A percentile compares a stretch with the other conserved stretches of the same genome.
Conservation (phyloP, 2,888 invertebrate species). For the Synanthedon andrenaeformis region DNA sequence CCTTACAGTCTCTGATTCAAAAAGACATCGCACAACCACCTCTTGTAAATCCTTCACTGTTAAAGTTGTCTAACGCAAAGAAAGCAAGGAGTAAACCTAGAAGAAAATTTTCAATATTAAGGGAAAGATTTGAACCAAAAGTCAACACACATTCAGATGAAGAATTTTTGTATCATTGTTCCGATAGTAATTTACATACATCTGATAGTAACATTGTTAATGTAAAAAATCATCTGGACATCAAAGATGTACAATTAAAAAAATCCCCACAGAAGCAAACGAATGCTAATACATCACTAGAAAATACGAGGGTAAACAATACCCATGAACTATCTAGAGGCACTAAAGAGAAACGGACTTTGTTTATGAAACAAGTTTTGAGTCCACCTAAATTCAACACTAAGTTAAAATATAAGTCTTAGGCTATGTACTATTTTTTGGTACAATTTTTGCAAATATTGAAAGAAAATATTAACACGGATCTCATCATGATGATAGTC, state of each 20-base stretch:
- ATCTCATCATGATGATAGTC: constrained; percentile 43
- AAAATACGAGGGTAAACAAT: constrained; percentile 3
- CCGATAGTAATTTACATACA: constrained; percentile 34
- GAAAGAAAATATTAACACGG: constrained; percentile 20
- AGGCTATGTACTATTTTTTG: constrained; percentile 3
- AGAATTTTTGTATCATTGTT: constrained; percentile 51
- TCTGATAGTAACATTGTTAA: constrained; percentile 31
- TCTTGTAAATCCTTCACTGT: constrained; percentile 21
- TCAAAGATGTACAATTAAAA: constrained; percentile 13
- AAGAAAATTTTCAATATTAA: constrained; percentile 69
- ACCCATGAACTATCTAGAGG: background rate
- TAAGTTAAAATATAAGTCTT: constrained; percentile 50
- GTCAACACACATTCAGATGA: constrained; percentile 51
- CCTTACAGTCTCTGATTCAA: constrained; percentile 57
- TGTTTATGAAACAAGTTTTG: constrained; percentile 71
- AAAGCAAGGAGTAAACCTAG: constrained; percentile 57
- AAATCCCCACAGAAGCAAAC: constrained; percentile 17
- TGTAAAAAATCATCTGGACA: constrained; percentile 27
- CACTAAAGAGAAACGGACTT: constrained; percentile 58
- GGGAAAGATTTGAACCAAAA: constrained; percentile 71
- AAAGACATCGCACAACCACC: constrained; percentile 35
- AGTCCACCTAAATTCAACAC: constrained; percentile 69
- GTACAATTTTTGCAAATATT: constrained; percentile 5
- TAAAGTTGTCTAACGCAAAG: constrained; percentile 48
- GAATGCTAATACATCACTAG: constrained; percentile 12